Base-by-base conservation (phyloP, 2,888 invertebrate species). In the Heliconius ismenius region DNA sequence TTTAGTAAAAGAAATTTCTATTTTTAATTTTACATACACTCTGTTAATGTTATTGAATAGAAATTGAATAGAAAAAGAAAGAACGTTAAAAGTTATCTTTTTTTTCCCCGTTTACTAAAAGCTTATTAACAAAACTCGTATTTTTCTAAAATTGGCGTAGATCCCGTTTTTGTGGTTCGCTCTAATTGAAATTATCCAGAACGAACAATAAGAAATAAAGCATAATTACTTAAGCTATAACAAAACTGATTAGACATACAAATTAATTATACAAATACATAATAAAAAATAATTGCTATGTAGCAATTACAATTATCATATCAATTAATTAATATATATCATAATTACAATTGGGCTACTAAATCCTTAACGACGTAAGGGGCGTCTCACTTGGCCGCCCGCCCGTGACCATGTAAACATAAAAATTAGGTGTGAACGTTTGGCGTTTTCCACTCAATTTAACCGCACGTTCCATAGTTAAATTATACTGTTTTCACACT, bases 391-490 rank as follows among this genome's bases (percentile, higher is more conserved):
- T 79, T 78, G 80, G 70, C 43, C 79, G 76, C 32, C 82, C 80
- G 80, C 83, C 83, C 83, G 76, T 78, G 76, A 78, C 82, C 75
- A 81, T 79, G 81, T 82, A 80, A 79, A 81, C 82, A 79, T 79
- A 79, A 84, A 72, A 87, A 90, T 86, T 88, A 88, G 82, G 86
- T 86, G 87, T 84, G 83, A 91, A 91, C 84, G 85, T 76, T 79
- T 85, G 73, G 79, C 82, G 87, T 89, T 89, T 88, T 88, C 85
- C 83, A 87, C 84, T 83, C 88, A 90, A 91, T 90, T 91, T 78
- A 79, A 76, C 76, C 62, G 75, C 76, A 73, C 75, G 79, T 73
- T 60, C 65, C 72, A 67, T 11, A 54, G 49, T 69, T 63, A 70
- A 75, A 62, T 75, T 49, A 62, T 54, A 32, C 21, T 32, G 54